These are phyloP conservation scores for Sinhomidia bicolor DNA, from an alignment of 2,888 invertebrate genomes.

Conservation along the genomic window DNA sequence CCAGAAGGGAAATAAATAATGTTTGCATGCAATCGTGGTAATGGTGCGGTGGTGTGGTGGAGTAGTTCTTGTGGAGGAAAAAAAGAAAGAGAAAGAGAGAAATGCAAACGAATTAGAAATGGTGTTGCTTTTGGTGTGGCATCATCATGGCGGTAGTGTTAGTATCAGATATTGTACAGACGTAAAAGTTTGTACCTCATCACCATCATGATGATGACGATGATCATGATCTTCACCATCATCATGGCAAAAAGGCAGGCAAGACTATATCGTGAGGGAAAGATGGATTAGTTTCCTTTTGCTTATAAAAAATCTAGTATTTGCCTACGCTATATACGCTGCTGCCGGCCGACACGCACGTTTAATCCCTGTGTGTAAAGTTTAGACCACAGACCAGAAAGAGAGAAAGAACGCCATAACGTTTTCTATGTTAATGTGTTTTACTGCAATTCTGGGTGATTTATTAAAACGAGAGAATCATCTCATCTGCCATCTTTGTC, in stretches of 20 bases:
- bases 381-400: no score
- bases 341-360: no score
- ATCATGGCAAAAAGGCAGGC: neutral
- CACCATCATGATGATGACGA: neutral
- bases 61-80: constrained; percentile 22
- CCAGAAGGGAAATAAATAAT: constrained; percentile 36
- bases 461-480: constrained; percentile 40
- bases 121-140: constrained; percentile 44
- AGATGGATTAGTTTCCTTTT: constrained; percentile 12
- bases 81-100: neutral
- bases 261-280: neutral
- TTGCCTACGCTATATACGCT: neutral
- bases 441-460: constrained; percentile 1
- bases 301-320: neutral
- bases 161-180: neutral
- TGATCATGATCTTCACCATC: neutral
- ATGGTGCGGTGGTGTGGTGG: no score
- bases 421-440: constrained; percentile 41
- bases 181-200: no score
- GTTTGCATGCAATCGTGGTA: constrained; percentile 34
- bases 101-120: neutral
- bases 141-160: neutral
- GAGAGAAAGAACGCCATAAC: neutral
- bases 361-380: neutral
- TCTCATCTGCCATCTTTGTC: constrained; percentile 2